Evolutionary conservation across 2,888 invertebrate species (phyloP), one percentile per base, ranked within the genome.

Genomic region (Patella depressa): DNA sequence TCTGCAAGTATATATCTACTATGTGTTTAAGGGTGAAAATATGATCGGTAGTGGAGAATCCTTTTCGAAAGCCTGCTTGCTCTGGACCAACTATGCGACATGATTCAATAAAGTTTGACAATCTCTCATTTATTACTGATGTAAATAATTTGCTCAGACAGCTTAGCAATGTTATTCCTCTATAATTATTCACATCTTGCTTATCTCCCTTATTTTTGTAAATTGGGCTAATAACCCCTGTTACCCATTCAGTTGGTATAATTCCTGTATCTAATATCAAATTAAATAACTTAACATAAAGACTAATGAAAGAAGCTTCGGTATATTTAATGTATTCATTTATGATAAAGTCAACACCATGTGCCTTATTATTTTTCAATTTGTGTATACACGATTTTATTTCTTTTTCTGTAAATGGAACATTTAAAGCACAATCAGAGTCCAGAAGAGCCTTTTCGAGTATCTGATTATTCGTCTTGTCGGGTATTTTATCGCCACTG

Each of bases 261-360:
- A 17, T 57, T 34, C 78, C 74, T 71, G 53, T 53, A 5, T 75
- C 78, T 19, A 78, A 71, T 24, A 78, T 78, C n/a, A 54, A 15
- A 69, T 71, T 78, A 72, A 74, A 78, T 17, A 78, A 53, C 65
- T 69, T 53, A 53, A 72, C 71, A 29, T 54, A 71, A 3, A 72
- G 3, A n/a, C 17, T 75, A n/a, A 59, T 9, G 9, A 71, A 24
- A 15, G 53, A 34, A 17, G 34, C 3, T 24, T 19, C n/a, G 14
- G 74, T 70, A 9, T 12, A 24, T 17, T 75, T 75, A 15, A 78
- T 75, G 57, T 74, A 75, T 78, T 75, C 75, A 65, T 77, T 77
- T 69, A 74, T 14, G 15, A 77, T 53, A 14, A 71, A 15, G 29
- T 74, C 75, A 45, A 19, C 12, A 17, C 71, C 72, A 71, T 55